Percentiles rank a stretch among this genome's conserved stretches.
phyloP scores from a whole-genome alignment of 2,113 vertebrate species.

The Pterophyllum scalare region DNA sequence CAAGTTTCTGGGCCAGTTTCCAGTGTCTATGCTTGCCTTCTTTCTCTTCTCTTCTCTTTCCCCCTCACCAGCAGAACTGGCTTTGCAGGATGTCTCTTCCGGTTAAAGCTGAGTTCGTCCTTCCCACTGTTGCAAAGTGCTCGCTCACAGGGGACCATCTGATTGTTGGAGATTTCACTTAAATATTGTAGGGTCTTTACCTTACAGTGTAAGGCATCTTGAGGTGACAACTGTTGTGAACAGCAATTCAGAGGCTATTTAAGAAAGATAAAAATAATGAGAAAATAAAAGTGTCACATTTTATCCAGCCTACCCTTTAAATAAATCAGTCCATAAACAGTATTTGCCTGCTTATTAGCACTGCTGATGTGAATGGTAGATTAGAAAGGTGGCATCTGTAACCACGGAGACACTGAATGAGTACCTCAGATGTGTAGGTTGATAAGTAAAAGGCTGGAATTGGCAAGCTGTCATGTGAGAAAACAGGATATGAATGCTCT shows the following conservation, averaged over 20 bases:
- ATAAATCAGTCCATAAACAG: slow-evolving; percentile 15
- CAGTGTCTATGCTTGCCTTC: background rate
- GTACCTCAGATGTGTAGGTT: slow-evolving; percentile 32
- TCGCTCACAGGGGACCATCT: background rate
- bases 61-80: background rate
- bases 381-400: slow-evolving; percentile 27
- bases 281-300: background rate
- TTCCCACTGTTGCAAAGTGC: background rate
- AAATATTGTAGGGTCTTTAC: too few species aligned
- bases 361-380: slow-evolving; percentile 53
- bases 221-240: background rate
- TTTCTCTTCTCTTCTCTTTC: background rate
- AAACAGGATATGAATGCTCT: slow-evolving; percentile 19
- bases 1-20: slow-evolving; percentile 32
- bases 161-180: background rate
- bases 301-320: background rate
- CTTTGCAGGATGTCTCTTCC: background rate
- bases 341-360: slow-evolving; percentile 31
- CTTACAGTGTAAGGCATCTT: too few species aligned
- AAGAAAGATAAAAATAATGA: background rate
- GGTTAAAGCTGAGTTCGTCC: background rate
- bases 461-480: slow-evolving; percentile 53
- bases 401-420: slow-evolving; percentile 18
- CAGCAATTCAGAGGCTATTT: slow-evolving; percentile 7
- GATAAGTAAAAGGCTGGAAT: slow-evolving; percentile 63